Evolutionary conservation across 2,797 vertebrate species (phyloP), one percentile per base, ranked within the genome.

Genomic region (Betta splendens): DNA sequence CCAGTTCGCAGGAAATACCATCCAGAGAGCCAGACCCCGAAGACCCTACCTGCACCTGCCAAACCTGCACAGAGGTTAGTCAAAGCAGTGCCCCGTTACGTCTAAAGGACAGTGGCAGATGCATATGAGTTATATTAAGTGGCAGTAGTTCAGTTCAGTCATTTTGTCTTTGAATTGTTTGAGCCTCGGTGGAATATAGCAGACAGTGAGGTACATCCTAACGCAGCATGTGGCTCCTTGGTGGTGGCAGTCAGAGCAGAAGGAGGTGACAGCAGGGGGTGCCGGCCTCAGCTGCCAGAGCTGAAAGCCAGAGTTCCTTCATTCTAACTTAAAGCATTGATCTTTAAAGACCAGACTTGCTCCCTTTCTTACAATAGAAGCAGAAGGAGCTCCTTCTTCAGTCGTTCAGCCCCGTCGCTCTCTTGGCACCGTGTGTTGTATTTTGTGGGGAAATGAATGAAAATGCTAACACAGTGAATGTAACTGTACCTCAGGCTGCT

Each of bases 1-100:
- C 95, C 96, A 0, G 67, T 93, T 39, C 94, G 95, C 50, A 92
- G 94, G 84, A 98, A 96, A 86, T 92, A 93, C 72, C 93, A 92
- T 50, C 83, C 92, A 0, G 95, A 98, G 71, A 85, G 75, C 31
- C 93, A 78, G 53, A 86, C 72, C 75, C 65, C 59, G 45, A 95
- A 97, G 71, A 85, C 76, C 7, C 87, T 84, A 0, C 91, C 94
- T 18, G 84, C 91, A 38, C 42, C 76, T 11, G 70, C 86, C 74
- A 98, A 94, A 84, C 29, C 92, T 17, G 75, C 89, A 43, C 95
- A 94, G 74, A 98, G 93, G 97, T 98, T 84, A 91, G 85, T 82
- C 1, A 16, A n/a, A n/a, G n/a, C n/a, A n/a, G n/a, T n/a, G n/a
- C n/a, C n/a, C n/a, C n/a, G n/a, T n/a, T n/a, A n/a, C n/a, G n/a